Percentiles rank a stretch among this genome's conserved stretches.
Conservation (phyloP, 2,113 vertebrate species). For the Donacobius atricapilla region DNA sequence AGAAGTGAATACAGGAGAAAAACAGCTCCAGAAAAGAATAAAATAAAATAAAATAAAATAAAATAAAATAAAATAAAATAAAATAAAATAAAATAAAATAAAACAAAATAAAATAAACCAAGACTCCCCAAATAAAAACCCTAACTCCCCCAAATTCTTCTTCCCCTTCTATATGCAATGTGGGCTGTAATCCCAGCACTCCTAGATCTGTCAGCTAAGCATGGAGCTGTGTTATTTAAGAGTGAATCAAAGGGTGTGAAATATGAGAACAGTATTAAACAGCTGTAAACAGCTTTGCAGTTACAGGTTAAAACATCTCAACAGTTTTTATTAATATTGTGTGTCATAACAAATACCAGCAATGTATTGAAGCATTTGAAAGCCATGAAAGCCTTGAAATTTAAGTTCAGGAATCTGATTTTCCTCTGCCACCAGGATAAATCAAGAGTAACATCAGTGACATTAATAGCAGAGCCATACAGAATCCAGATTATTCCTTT, state of each 20-base stretch:
- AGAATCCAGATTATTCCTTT: conserved; percentile 2
- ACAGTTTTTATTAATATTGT: conserved; percentile 33
- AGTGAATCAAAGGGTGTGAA: not conserved
- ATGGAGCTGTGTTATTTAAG: not conserved
- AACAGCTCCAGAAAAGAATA: not conserved
- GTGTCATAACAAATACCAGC: conserved; percentile 11
- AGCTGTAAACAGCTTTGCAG: conserved; percentile 26
- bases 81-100: not conserved
- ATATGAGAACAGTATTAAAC: conserved; percentile 14
- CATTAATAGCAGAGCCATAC: not conserved
- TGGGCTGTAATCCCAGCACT: not conserved
- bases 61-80: not conserved
- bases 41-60: too few species aligned
- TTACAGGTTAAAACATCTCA: conserved; percentile 42
- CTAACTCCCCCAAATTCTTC: not conserved
- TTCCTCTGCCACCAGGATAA: not conserved
- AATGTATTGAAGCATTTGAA: not conserved
- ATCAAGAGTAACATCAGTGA: not conserved
- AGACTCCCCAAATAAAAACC: not conserved
- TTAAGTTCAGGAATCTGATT: not conserved
- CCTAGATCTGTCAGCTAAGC: not conserved
- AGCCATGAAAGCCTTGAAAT: conserved; percentile 15
- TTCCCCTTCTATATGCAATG: not conserved
- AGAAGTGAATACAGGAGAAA: too few species aligned
- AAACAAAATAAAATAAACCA: too few species aligned